phyloP scores from a whole-genome alignment of 2,113 vertebrate genomes.

The Bubalus kerabau region DNA sequence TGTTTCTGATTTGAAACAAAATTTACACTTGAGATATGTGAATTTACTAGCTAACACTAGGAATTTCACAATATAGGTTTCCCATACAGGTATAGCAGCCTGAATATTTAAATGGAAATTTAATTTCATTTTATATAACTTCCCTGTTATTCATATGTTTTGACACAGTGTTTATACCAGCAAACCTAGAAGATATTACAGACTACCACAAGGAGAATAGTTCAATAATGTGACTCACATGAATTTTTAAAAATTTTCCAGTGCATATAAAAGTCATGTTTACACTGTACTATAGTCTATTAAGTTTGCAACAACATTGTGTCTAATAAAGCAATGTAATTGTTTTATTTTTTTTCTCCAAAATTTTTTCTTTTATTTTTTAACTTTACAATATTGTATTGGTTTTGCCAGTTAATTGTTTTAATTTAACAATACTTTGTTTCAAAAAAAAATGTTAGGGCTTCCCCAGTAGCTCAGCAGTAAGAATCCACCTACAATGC shows the following conservation, averaged over 20 bases:
- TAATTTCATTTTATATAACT: conserved; percentile 6
- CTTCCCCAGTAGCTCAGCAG: neutral
- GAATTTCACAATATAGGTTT: neutral
- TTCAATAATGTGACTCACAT: neutral
- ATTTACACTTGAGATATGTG: neutral
- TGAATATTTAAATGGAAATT: conserved; percentile 7
- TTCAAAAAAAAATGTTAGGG: neutral
- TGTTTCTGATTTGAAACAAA: neutral
- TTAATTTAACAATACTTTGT: neutral
- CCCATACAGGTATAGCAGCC: neutral
- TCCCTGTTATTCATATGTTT: neutral
- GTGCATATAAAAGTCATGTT: neutral
- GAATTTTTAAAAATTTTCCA: neutral
- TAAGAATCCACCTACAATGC: neutral
- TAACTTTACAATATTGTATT: too few species aligned
- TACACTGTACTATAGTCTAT: neutral
- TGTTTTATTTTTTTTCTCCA: neutral
- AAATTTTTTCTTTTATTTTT: too few species aligned
- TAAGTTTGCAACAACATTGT: neutral
- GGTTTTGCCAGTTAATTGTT: too few species aligned
- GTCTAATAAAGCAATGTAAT: neutral
- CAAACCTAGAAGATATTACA: neutral
- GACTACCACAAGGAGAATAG: neutral
- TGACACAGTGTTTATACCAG: neutral
- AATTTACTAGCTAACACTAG: neutral